phyloP scores from a whole-genome alignment of 2,797 vertebrate genomes.

The Microctenopoma lineatum region DNA sequence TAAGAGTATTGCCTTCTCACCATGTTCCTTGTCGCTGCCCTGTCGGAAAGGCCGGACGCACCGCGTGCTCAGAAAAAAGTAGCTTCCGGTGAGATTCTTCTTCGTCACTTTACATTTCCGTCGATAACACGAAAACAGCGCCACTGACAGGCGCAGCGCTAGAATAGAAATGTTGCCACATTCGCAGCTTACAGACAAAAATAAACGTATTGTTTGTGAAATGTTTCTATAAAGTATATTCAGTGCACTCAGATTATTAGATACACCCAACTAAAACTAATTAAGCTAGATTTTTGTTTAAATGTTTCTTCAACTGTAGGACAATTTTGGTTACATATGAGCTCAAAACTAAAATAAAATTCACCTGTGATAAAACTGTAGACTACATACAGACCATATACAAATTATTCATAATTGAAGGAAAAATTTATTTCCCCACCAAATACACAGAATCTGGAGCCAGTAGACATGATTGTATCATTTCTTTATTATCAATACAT shows the following conservation, averaged over 20 bases:
- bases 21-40: constrained; percentile 73
- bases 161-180: rapidly evolving
- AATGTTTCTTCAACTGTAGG: too few species aligned
- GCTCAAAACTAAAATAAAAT: too few species aligned
- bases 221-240: too few species aligned
- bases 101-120: background rate
- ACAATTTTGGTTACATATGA: too few species aligned
- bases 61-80: constrained; percentile 69
- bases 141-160: background rate
- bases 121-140: constrained; percentile 23
- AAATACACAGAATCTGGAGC: constrained; percentile 7
- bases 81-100: constrained; percentile 72
- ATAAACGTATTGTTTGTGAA: background rate
- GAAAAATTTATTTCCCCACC: background rate
- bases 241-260: too few species aligned
- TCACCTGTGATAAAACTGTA: too few species aligned
- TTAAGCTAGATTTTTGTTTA: too few species aligned
- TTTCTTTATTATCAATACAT: constrained; percentile 63
- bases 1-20: constrained; percentile 36
- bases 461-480: background rate
- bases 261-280: too few species aligned
- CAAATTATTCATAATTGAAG: too few species aligned
- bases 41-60: constrained; percentile 79
- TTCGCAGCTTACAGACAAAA: too few species aligned
- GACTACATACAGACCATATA: too few species aligned